Base-by-base conservation (phyloP, 2,888 invertebrate species). In the Muscina levida region DNA sequence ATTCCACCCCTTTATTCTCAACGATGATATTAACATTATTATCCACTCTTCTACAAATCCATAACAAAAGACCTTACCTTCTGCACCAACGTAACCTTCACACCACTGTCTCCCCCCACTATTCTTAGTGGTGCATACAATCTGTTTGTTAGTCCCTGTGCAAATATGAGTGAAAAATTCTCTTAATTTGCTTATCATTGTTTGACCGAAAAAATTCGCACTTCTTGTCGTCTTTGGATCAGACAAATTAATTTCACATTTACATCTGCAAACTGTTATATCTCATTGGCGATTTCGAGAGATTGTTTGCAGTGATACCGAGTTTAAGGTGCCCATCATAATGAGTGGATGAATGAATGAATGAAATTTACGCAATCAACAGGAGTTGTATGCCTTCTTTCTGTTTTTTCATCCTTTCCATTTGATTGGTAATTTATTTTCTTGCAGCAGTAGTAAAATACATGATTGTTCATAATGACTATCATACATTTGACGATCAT, bases 161-260 rank as follows among this genome's bases (percentile, higher is more conserved):
- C 4, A 22, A 53, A 22, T 13, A 53, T 22, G 48, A 22, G 13
- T n/a, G 57, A 57, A 31, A 17, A 22, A 42, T 62, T 19, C 42
- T 22, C 57, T 42, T 71, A 71, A 71, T 71, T 71, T 71, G 57
- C 71, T 71, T 71, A 71, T 71, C 71, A 71, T 26, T 56, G 56
- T 68, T 51, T 66, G 26, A 19, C 48, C 31, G 56, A n/a, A 56
- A 44, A 46, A 56, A 51, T 57, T 39, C 57, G 57, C 71, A 37
- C 56, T 42, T 68, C 53, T 51, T 42, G 51, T 68, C 59, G 59
- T 31, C 59, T 39, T 56, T 42, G 56, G 13, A 56, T 19, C 22
- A 24, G 26, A 44, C 44, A 71, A 68, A 71, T 71, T 71, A 71
- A 71, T 71, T 46, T 71, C n/a, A 26, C 42, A 71, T 71, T 71